Conservation (phyloP, 2,113 vertebrate species). For the Gobio gobio region DNA sequence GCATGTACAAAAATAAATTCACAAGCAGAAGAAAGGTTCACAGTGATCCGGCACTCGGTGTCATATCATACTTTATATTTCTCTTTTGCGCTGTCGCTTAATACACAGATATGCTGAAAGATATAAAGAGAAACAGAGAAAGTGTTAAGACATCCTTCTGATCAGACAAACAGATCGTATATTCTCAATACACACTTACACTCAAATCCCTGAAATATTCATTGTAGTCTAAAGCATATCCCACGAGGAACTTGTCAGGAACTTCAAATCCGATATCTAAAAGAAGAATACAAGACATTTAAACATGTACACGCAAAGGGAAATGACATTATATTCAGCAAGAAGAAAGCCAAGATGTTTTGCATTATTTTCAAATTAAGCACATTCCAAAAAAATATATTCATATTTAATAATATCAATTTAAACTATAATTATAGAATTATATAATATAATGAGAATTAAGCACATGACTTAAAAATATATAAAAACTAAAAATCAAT, state of each 20-base stretch:
- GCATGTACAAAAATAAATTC: slow-evolving; percentile 36
- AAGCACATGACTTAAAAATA: neutral
- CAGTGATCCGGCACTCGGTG: slow-evolving; percentile 67
- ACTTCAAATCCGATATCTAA: slow-evolving; percentile 84
- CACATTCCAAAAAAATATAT: neutral
- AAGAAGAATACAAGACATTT: neutral
- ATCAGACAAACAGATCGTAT: neutral
- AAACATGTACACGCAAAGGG: neutral
- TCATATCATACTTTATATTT: slow-evolving; percentile 76
- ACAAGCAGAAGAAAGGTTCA: slow-evolving; percentile 64
- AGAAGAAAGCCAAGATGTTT: neutral
- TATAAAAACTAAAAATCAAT: slow-evolving; percentile 32
- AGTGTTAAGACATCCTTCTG: neutral
- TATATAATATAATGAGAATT: neutral
- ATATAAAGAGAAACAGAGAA: neutral
- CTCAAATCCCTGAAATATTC: slow-evolving; percentile 85
- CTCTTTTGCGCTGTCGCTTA: slow-evolving; percentile 78
- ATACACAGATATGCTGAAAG: slow-evolving; percentile 76
- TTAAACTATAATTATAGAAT: no score
- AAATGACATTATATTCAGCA: neutral
- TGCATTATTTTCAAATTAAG: neutral
- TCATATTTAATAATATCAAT: no score
- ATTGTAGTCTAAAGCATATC: slow-evolving; percentile 84
- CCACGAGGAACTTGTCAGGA: slow-evolving; percentile 81
- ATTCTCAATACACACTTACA: slow-evolving; percentile 67